These are phyloP conservation scores for Numida meleagris DNA, from an alignment of 2,113 vertebrate genomes.

Conservation along the genomic window DNA sequence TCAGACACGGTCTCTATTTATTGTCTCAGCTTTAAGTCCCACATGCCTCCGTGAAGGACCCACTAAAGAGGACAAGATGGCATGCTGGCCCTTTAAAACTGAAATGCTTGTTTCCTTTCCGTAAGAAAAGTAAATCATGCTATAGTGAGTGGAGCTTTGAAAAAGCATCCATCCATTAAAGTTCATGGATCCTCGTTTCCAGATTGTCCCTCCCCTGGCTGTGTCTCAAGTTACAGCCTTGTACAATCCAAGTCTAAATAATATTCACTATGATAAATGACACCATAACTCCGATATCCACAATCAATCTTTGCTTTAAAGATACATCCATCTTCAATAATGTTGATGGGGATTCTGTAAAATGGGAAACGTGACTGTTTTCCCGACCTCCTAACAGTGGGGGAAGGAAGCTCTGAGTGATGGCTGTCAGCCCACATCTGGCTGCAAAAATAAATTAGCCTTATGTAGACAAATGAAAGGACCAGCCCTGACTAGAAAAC, in stretches of 20 bases:
- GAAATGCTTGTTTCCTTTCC: slow-evolving; percentile 75
- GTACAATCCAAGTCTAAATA: slow-evolving; percentile 98
- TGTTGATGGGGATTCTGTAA: slow-evolving; percentile 96
- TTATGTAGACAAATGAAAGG: slow-evolving; percentile 98
- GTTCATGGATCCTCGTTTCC: slow-evolving; percentile 86
- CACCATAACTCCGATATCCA: slow-evolving; percentile 98
- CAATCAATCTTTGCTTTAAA: slow-evolving; percentile 99
- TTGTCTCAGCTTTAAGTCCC: slow-evolving; percentile 27
- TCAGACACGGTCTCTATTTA: slow-evolving; percentile 32
- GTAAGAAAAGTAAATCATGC: slow-evolving; percentile 82
- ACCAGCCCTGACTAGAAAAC: slow-evolving; percentile 79
- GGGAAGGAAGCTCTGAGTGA: slow-evolving; percentile 90
- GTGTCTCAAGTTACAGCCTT: slow-evolving; percentile 93
- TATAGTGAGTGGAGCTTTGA: slow-evolving; percentile 83
- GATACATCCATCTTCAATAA: slow-evolving; percentile 99
- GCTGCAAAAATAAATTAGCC: slow-evolving; percentile 98
- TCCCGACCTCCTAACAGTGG: slow-evolving; percentile 86
- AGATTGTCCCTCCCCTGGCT: slow-evolving; percentile 93
- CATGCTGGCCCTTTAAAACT: slow-evolving; percentile 81
- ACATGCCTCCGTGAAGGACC: background rate
- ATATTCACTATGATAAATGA: slow-evolving; percentile 98
- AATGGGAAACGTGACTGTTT: slow-evolving; percentile 91
- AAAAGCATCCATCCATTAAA: slow-evolving; percentile 92
- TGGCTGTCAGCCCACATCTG: slow-evolving; percentile 99
- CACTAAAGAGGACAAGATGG: slow-evolving; percentile 38